These are phyloP conservation scores for Oncorhynchus keta DNA, from an alignment of 2,113 vertebrate genomes.

Conservation along the genomic window DNA sequence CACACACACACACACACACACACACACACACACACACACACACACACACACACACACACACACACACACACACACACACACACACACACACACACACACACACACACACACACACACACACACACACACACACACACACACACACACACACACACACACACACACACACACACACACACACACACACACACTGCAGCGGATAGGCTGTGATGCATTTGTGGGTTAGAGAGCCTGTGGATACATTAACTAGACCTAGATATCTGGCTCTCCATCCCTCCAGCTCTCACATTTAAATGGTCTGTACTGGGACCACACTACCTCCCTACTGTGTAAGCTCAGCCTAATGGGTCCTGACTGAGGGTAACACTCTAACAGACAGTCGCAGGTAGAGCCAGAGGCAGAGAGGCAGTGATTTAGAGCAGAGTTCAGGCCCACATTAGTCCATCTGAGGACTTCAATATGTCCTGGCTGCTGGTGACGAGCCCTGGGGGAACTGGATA, in stretches of 20 bases:
- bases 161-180: not conserved
- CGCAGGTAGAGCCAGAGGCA: not conserved
- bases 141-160: conserved; percentile 2
- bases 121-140: not conserved
- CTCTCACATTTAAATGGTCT: not conserved
- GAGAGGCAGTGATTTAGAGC: conserved; percentile 12
- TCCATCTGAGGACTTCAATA: conserved; percentile 9
- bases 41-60: conserved; percentile 5
- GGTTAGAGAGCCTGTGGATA: not conserved
- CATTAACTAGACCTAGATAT: not conserved
- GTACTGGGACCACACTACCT: not conserved
- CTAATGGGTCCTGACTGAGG: not conserved
- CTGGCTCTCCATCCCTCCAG: not conserved
- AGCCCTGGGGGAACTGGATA: not conserved
- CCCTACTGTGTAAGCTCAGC: not conserved
- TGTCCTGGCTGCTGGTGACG: not conserved
- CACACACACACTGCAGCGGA: not conserved
- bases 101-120: not conserved
- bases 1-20: not conserved
- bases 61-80: not conserved
- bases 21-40: too few species aligned
- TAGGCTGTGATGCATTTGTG: not conserved
- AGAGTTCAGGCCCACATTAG: not conserved
- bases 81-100: not conserved
- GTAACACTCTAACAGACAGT: not conserved